Evolutionary conservation across 2,797 vertebrate genomes (phyloP).

Genomic region (Pseudochromis fuscus): DNA sequence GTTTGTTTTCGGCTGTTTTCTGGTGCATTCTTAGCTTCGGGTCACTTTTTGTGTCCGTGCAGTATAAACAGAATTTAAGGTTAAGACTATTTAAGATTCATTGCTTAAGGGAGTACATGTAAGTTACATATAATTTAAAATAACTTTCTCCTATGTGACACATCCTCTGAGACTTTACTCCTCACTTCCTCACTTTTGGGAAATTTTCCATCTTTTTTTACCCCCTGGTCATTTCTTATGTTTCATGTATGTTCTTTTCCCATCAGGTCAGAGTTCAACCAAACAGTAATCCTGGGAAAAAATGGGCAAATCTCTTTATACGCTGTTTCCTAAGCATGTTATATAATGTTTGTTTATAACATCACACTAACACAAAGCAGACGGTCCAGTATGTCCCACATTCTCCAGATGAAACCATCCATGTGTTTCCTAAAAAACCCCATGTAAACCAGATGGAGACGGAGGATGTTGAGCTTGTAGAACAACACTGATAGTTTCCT

Average conservation of each 20-base stretch:
- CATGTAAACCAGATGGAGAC: neutral
- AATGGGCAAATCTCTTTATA: neutral
- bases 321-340: accelerated
- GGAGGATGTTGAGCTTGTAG: conserved; percentile 3
- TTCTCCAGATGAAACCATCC: neutral
- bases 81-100: neutral
- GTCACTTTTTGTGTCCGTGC: too few species aligned
- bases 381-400: neutral
- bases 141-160: neutral
- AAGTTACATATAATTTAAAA: neutral
- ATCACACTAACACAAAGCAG: neutral
- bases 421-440: neutral
- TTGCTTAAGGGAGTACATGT: neutral
- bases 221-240: neutral
- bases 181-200: conserved; percentile 14
- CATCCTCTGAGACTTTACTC: conserved; percentile 53
- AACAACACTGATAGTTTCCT: neutral
- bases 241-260: neutral
- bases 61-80: too few species aligned
- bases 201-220: conserved; percentile 18
- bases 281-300: neutral
- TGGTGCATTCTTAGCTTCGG: too few species aligned
- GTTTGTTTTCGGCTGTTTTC: too few species aligned
- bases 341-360: neutral
- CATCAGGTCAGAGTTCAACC: conserved; percentile 21